Evolutionary conservation across 2,113 vertebrate species (phyloP).

Genomic region (Hypocryptadius cinnamomeus): DNA sequence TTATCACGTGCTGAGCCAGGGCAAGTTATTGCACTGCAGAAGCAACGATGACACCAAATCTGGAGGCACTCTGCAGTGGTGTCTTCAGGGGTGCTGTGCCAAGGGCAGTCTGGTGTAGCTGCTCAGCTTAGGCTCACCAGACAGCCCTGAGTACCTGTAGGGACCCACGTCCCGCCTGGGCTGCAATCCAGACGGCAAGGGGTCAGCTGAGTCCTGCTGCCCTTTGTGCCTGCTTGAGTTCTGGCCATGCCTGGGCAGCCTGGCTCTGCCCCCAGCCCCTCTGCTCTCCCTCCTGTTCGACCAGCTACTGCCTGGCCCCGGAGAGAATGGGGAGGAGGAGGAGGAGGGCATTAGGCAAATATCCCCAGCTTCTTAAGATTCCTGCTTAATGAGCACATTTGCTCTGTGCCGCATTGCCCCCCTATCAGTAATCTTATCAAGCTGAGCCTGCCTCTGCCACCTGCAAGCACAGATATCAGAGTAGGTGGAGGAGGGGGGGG

Average conservation of each 20-base stretch:
- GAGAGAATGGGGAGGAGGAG: background rate
- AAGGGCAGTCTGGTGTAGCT: background rate
- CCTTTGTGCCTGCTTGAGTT: background rate
- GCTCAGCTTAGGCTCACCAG: background rate
- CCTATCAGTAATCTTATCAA: slow-evolving; percentile 53
- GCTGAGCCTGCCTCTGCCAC: slow-evolving; percentile 59
- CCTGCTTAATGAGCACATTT: slow-evolving; percentile 54
- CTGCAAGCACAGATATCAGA: slow-evolving; percentile 43
- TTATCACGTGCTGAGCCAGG: background rate
- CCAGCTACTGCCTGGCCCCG: background rate
- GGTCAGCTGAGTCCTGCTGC: background rate
- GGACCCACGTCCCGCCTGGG: background rate
- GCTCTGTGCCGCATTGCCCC: background rate
- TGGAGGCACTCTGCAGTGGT: background rate
- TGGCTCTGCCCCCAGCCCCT: background rate
- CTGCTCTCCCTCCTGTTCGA: background rate
- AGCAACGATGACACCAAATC: background rate
- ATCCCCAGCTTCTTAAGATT: slow-evolving; percentile 49
- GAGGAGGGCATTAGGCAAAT: slow-evolving; percentile 40
- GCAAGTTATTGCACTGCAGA: background rate
- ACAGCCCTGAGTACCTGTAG: background rate
- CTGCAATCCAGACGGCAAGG: background rate
- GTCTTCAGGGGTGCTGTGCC: background rate
- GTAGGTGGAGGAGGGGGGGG: too few species aligned
- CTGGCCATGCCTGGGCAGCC: background rate